Evolutionary conservation across 2,113 vertebrate genomes (phyloP), one percentile per base, ranked within the genome.

Genomic region (Melospiza melodia): DNA sequence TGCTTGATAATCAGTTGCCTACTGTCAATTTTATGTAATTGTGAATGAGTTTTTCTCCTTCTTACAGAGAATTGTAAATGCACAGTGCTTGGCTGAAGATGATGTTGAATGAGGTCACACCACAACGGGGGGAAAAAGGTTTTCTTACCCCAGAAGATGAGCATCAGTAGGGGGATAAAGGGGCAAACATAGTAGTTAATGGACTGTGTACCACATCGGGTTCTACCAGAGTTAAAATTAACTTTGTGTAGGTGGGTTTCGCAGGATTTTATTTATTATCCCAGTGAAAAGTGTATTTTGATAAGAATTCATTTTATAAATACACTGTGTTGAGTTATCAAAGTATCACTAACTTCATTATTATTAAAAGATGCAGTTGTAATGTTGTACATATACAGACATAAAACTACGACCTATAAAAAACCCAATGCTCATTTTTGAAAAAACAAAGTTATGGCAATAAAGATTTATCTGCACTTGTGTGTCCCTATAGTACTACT

Each of bases 31-130:
- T 74, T 94, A 88, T 94, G 84, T 94, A 92, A 95, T 93, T 82
- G 88, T 97, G 95, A 94, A 94, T 93, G 85, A 96, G 81, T 59
- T 90, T 95, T 79, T 95, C 93, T 95, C 97, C 95, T 89, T 95
- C 95, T 98, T 98, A 68, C 98, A 99, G 99, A 98, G 98, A 96
- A 98, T 99, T 94, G 96, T 98, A 95, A 98, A 96, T 96, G 97
- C 98, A 83, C 98, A 98, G 93, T 98, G 98, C 95, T 98, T 99
- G 97, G 97, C 98, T 94, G 99, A 99, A 98, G 99, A 99, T 96
- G 99, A 99, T 92, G 98, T 99, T 52, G 99, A 99, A 97, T 99
- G 97, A 98, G 92, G 94, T 97, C 93, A 89, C 95, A 96, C 95
- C 93, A 97, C 93, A 94, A 89, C 95, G 63, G 85, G 93, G 95